Conservation (phyloP, 2,888 invertebrate genomes). For the Abrostola triplasia region DNA sequence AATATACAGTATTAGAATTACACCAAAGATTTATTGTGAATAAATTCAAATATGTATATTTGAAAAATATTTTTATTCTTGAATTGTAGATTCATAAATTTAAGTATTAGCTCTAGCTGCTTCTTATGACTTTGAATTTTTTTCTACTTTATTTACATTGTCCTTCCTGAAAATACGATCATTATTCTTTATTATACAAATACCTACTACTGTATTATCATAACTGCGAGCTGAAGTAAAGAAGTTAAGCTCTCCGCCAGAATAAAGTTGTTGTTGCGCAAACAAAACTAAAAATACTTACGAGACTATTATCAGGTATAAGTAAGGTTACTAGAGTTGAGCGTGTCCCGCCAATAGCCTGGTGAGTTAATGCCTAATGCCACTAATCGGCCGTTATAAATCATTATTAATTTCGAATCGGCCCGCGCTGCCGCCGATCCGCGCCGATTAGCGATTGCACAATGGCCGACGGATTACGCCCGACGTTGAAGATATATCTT, state of each 20-base stretch:
- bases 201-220: conserved; percentile 25
- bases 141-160: conserved; percentile 28
- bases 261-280: conserved; percentile 29
- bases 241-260: conserved; percentile 10
- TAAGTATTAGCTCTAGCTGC: conserved; percentile 28
- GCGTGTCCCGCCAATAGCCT: conserved; percentile 64
- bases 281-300: conserved; percentile 32
- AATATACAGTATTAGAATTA: conserved; percentile 33
- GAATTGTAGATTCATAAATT: conserved; percentile 43
- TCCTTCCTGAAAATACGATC: conserved; percentile 33
- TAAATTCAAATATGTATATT: conserved; percentile 33
- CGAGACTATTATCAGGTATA: conserved; percentile 25
- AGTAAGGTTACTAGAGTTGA: conserved; percentile 39
- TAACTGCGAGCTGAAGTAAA: conserved; percentile 27
- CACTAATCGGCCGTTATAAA: conserved; percentile 86
- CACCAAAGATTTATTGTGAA: conserved; percentile 42
- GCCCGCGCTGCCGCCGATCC: conserved; percentile 75
- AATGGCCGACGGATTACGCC: conserved; percentile 84
- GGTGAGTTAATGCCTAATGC: conserved; percentile 76
- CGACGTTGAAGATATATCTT: conserved; percentile 84
- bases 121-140: conserved; percentile 28
- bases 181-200: conserved; percentile 22
- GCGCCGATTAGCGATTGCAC: conserved; percentile 87
- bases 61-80: conserved; percentile 49
- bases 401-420: conserved; percentile 86